Evolutionary conservation across 1,140 invertebrate species (phyloP), one percentile per base, ranked within the genome.

Genomic region (Drusus annulatus): DNA sequence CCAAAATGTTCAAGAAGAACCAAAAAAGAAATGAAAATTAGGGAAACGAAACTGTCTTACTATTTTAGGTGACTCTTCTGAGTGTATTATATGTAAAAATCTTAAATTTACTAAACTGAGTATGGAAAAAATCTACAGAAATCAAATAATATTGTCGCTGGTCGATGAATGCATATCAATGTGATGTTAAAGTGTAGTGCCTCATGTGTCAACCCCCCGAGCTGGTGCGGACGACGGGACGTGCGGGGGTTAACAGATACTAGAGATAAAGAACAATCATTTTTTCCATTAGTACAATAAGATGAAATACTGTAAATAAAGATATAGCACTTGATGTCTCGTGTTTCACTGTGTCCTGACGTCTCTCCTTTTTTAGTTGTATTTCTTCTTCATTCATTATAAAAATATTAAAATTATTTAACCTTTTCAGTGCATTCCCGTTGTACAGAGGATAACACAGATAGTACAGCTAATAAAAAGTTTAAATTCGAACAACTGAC

Each of bases 81-180:
- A 79, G 23, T 74, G 78, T 74, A 79, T 52, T 69, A 62, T 69
- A 78, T 78, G 76, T 78, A 78, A 21, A 78, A 78, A 28, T 21
- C 7, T 60, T 60, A 75, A 58, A 28, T 75, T 8, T 56, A 75
- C 36, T 13, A 17, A 58, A 56, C 52, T 58, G 19, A 6, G 10
- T 19, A 19, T 16, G 10, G 54, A 25, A 74, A 71, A 54, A 75
- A 75, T 28, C 54, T 52, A 13, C 45, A 19, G 17, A 23, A 50
- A 56, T 78, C 21, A 77, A 63, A 79, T 50, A 60, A 76, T 60
- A 19, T 78, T 62, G 74, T 83, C 82, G 82, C 82, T 83, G 82
- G 82, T 81, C 79, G 82, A 83, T 83, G 82, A 83, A 83, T 80
- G 82, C 82, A 83, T 83, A 81, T 83, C 79, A 83, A 81, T 83